Percentiles rank a stretch among this genome's conserved stretches.
These are phyloP conservation scores for Xanthia icteritia DNA, from an alignment of 2,888 invertebrate species.

Conservation along the genomic window DNA sequence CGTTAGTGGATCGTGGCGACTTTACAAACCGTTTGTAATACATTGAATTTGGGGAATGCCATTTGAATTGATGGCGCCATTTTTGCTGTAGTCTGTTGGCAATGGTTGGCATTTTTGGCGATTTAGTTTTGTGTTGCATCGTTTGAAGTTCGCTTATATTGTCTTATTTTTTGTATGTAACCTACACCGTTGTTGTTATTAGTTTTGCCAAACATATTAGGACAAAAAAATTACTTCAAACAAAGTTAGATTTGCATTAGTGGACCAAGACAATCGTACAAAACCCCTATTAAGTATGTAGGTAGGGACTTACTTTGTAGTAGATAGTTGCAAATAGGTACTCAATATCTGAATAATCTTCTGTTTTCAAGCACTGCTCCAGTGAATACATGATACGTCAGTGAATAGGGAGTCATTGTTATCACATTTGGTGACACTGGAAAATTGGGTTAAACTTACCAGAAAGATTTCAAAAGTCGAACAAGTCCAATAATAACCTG, in stretches of 20 bases:
- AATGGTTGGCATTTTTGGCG: constrained; percentile 37
- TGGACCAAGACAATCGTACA: neutral
- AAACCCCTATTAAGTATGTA: neutral
- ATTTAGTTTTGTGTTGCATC: neutral
- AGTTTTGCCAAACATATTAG: neutral
- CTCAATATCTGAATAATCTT: neutral
- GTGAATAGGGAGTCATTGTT: neutral
- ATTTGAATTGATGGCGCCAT: constrained; percentile 26
- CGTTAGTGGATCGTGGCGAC: constrained; percentile 71
- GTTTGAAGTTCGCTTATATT: neutral
- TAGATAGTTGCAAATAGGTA: neutral
- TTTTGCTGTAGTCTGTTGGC: constrained; percentile 28
- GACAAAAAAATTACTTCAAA: neutral
- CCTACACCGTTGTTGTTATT: neutral
- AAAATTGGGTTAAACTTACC: neutral
- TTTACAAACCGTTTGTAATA: constrained; percentile 60
- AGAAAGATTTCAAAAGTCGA: neutral
- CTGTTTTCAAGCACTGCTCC: neutral
- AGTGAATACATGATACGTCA: neutral
- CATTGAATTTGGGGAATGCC: constrained; percentile 52
- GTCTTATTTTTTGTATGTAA: constrained; percentile 6
- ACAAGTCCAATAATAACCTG: neutral
- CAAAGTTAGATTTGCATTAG: neutral
- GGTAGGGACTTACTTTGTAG: neutral
- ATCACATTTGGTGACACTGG: neutral